Evolutionary conservation across 2,888 invertebrate genomes (phyloP).

Genomic region (Choristoneura rosaceana): DNA sequence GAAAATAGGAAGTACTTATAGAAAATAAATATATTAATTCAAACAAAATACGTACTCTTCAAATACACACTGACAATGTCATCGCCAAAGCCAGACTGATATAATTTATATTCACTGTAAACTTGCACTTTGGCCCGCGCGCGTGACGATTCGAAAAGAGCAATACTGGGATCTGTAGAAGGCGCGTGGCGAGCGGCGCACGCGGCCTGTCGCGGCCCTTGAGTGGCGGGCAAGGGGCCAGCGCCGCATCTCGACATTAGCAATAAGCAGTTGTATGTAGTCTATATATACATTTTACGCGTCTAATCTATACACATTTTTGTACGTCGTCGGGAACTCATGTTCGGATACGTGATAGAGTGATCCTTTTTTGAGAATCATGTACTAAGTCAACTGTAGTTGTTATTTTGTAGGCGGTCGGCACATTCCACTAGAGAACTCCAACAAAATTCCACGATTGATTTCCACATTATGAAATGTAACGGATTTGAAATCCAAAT

Average conservation of each 20-base stretch:
- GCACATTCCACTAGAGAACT: slow-evolving; percentile 84
- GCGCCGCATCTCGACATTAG: slow-evolving; percentile 68
- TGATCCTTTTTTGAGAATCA: slow-evolving; percentile 85
- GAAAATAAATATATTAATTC: slow-evolving; percentile 34
- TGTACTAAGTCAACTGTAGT: slow-evolving; percentile 82
- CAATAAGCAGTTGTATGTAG: slow-evolving; percentile 84
- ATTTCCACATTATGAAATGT: slow-evolving; percentile 81
- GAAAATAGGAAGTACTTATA: slow-evolving; percentile 37
- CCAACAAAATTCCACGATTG: slow-evolving; percentile 81
- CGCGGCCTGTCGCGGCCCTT: no score
- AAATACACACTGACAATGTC: slow-evolving; percentile 63
- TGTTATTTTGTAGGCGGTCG: slow-evolving; percentile 83
- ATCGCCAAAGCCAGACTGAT: slow-evolving; percentile 84
- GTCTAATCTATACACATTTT: slow-evolving; percentile 80
- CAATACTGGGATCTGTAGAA: slow-evolving; percentile 4
- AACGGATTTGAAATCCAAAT: slow-evolving; percentile 81
- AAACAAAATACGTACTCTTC: slow-evolving; percentile 40
- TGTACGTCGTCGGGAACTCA: slow-evolving; percentile 80
- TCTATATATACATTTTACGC: slow-evolving; percentile 85
- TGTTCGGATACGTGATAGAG: slow-evolving; percentile 77
- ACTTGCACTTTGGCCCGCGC: slow-evolving; percentile 64
- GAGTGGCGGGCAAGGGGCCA: no score
- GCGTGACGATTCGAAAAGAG: slow-evolving; percentile 51
- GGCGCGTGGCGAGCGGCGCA: background rate
- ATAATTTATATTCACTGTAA: slow-evolving; percentile 72